These are phyloP conservation scores for Pachycephus smyrnensis DNA, from an alignment of 2,888 invertebrate species.

Conservation along the genomic window DNA sequence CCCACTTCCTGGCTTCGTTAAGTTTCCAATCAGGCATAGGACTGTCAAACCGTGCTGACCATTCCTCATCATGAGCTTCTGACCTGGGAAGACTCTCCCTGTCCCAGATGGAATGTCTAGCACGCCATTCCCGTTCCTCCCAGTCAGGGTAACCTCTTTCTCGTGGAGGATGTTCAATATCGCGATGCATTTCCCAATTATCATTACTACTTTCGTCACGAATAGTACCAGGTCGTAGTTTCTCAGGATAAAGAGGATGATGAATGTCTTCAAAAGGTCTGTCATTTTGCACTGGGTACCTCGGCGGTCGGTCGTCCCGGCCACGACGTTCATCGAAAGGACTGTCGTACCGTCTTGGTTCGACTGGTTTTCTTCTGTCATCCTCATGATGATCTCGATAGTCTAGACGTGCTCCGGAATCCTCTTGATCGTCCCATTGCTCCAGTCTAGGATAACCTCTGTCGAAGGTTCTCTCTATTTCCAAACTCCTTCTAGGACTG, in stretches of 20 bases:
- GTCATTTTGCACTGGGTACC: constrained; percentile 13
- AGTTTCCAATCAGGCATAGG: constrained; percentile 61
- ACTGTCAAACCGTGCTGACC: constrained; percentile 59
- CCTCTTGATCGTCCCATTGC: constrained; percentile 62
- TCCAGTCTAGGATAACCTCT: constrained; percentile 53
- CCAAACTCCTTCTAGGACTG: constrained; percentile 53
- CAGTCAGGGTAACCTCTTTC: constrained; percentile 55
- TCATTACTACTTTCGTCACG: constrained; percentile 59
- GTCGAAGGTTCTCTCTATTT: constrained; percentile 57
- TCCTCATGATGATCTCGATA: constrained; percentile 57
- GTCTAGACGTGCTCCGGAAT: constrained; percentile 48
- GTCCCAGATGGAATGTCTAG: constrained; percentile 58
- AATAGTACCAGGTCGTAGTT: constrained; percentile 44
- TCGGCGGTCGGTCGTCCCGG: constrained; percentile 63
- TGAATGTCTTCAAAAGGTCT: constrained; percentile 30
- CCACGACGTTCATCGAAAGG: constrained; percentile 66
- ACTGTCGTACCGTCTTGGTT: constrained; percentile 62
- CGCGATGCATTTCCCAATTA: constrained; percentile 63
- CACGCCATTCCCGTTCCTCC: constrained; percentile 63
- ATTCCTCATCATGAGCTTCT: constrained; percentile 63
- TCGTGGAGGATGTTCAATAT: constrained; percentile 54
- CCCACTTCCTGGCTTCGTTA: constrained; percentile 61
- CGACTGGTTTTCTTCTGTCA: constrained; percentile 35
- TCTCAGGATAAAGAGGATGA: constrained; percentile 47
- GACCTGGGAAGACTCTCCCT: constrained; percentile 61